These are phyloP conservation scores for Pseudonaja textilis DNA, from an alignment of 2,113 vertebrate genomes.

Conservation along the genomic window DNA sequence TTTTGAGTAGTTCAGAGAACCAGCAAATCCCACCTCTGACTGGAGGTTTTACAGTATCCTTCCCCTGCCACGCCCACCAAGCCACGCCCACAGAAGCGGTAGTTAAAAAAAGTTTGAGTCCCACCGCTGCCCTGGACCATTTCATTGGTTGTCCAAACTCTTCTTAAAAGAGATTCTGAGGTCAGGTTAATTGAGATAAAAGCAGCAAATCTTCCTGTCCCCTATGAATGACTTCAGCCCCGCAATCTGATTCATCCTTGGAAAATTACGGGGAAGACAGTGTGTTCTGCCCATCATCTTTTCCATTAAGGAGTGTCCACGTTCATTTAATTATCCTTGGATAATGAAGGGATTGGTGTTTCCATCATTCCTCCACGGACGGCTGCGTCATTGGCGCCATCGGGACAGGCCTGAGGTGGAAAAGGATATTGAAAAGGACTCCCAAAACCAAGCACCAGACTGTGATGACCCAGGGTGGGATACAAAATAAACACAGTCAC, in stretches of 20 bases:
- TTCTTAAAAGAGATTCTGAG: not conserved
- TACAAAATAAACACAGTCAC: too few species aligned
- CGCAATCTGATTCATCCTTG: not conserved
- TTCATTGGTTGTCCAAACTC: too few species aligned
- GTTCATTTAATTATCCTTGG: not conserved
- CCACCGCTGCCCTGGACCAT: too few species aligned
- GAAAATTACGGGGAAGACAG: not conserved
- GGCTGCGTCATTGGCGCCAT: not conserved
- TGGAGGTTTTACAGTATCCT: too few species aligned
- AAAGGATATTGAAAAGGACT: not conserved
- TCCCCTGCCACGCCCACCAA: too few species aligned
- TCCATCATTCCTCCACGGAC: not conserved
- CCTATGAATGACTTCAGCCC: not conserved
- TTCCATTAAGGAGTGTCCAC: not conserved
- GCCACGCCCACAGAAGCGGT: too few species aligned
- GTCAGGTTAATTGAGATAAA: not conserved
- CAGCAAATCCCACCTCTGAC: too few species aligned
- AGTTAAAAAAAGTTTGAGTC: too few species aligned
- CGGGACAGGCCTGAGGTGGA: not conserved
- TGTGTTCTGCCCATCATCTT: not conserved
- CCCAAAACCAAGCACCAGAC: not conserved
- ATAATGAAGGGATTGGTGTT: not conserved
- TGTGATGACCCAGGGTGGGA: too few species aligned
- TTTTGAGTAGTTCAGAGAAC: too few species aligned
- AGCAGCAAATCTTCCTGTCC: not conserved